Evolutionary conservation across 2,888 invertebrate genomes (phyloP), one percentile per base, ranked within the genome.

Genomic region (Eupithecia subfuscata): DNA sequence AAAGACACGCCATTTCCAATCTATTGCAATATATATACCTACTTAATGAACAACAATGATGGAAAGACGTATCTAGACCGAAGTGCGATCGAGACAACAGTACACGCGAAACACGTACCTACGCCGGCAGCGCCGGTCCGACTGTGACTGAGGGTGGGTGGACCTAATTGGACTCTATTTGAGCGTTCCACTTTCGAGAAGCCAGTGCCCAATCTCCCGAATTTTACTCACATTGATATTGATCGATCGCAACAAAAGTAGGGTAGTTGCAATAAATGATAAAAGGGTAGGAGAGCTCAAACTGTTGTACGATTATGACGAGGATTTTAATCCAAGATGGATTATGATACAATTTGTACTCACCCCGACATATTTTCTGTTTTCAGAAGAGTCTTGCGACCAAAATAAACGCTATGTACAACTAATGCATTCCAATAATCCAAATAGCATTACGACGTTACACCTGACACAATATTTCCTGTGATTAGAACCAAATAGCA

Each of bases 311-410:
- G 22, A 56, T 12, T 25, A 25, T 0, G 25, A 60, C 12, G 12
- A 25, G 5, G 60, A 25, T 30, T n/a, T 34, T 34, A 64, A 34
- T 64, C 34, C 34, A 34, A 30, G 4, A 60, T 25, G 16, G 30
- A 63, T 30, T 63, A 63, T 30, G 16, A 18, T 34, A 2, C 34
- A 52, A 48, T 16, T 14, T 43, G 81, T 25, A 84, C 90, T 89
- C 86, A 91, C 91, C 91, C 91, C 81, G 91, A 86, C 91, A 91
- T 91, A 84, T 86, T 76, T 69, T 0, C 22, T 2, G n/a, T 69
- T 71, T 64, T 56, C 11, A 56, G 52, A 52, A n/a, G 0, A 45
- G 48, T n/a, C n/a, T 52, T 52, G 52, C n/a, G 0, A 1, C 22
- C 52, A 56, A 22, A 52, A 11, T n/a, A 22, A 22, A n/a, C n/a